These are phyloP conservation scores for Osmerus eperlanus DNA, from an alignment of 2,113 vertebrate genomes.

Conservation along the genomic window DNA sequence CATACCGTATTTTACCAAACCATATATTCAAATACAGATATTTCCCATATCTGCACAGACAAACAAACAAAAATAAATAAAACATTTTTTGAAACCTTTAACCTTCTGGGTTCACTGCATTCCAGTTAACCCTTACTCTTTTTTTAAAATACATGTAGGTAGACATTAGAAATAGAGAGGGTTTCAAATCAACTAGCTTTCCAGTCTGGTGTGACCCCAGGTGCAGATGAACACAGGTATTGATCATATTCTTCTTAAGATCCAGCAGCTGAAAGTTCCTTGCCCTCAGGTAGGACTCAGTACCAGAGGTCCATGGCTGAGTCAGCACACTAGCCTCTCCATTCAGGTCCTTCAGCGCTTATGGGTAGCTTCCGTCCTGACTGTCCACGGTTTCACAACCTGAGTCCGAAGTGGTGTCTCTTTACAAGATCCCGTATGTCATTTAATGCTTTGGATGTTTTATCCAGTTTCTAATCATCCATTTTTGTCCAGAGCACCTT, in stretches of 20 bases:
- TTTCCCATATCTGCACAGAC: too few species aligned
- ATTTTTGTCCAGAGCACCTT: slow-evolving; percentile 96
- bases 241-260: slow-evolving; percentile 55
- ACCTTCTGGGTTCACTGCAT: slow-evolving; percentile 21
- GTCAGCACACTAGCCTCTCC: slow-evolving; percentile 14
- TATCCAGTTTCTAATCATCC: slow-evolving; percentile 98
- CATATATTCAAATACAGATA: too few species aligned
- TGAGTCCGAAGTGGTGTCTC: slow-evolving; percentile 33
- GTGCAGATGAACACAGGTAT: slow-evolving; percentile 35
- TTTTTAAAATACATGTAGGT: slow-evolving; percentile 51
- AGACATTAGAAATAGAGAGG: slow-evolving; percentile 37
- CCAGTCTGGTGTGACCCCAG: slow-evolving; percentile 19
- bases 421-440: slow-evolving; percentile 21
- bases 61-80: slow-evolving; percentile 39
- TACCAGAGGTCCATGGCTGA: slow-evolving; percentile 8
- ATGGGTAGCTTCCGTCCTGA: slow-evolving; percentile 13
- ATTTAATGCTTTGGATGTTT: slow-evolving; percentile 85
- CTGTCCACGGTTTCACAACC: slow-evolving; percentile 32
- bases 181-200: slow-evolving; percentile 33
- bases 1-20: too few species aligned
- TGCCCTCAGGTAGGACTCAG: slow-evolving; percentile 39
- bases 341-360: neutral
- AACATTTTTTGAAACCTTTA: slow-evolving; percentile 17
- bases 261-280: slow-evolving; percentile 34
- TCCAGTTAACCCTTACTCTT: slow-evolving; percentile 11